phyloP scores from a whole-genome alignment of 2,888 invertebrate genomes.

The Chironomus tentans region DNA sequence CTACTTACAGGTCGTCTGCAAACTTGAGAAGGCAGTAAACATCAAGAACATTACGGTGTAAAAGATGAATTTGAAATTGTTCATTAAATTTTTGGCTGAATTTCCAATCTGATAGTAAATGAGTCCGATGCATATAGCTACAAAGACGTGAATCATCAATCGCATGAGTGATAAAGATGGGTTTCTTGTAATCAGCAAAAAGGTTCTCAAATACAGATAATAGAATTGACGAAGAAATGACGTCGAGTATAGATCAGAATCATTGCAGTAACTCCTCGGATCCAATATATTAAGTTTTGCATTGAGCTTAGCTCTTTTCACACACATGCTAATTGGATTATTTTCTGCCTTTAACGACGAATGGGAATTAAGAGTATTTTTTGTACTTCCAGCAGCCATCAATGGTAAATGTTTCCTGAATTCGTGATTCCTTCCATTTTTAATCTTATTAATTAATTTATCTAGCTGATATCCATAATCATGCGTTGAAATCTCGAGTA shows the following conservation, averaged over 20 bases:
- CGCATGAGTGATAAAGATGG: constrained; percentile 61
- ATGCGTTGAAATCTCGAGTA: constrained; percentile 62
- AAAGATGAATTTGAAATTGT: constrained; percentile 76
- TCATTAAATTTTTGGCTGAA: constrained; percentile 64
- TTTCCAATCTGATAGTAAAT: constrained; percentile 69
- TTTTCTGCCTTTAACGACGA: background rate
- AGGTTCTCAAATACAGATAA: constrained; percentile 50
- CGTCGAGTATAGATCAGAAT: constrained; percentile 40
- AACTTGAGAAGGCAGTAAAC: constrained; percentile 80
- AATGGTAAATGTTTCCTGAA: constrained; percentile 40
- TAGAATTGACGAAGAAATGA: constrained; percentile 45
- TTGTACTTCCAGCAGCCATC: constrained; percentile 33
- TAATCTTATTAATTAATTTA: constrained; percentile 46
- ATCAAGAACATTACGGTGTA: constrained; percentile 81
- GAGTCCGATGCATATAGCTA: constrained; percentile 68
- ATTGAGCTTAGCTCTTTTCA: constrained; percentile 5
- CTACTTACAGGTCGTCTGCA: constrained; percentile 77
- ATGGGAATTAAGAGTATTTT: constrained; percentile 38
- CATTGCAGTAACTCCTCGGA: constrained; percentile 27
- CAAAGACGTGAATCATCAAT: constrained; percentile 60
- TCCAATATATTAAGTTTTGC: background rate
- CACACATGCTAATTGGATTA: constrained; percentile 17
- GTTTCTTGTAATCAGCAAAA: constrained; percentile 51
- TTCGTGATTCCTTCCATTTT: constrained; percentile 47
- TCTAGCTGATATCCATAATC: constrained; percentile 52